Conservation (phyloP, 2,888 invertebrate species). For the Neoitamus cyanurus region DNA sequence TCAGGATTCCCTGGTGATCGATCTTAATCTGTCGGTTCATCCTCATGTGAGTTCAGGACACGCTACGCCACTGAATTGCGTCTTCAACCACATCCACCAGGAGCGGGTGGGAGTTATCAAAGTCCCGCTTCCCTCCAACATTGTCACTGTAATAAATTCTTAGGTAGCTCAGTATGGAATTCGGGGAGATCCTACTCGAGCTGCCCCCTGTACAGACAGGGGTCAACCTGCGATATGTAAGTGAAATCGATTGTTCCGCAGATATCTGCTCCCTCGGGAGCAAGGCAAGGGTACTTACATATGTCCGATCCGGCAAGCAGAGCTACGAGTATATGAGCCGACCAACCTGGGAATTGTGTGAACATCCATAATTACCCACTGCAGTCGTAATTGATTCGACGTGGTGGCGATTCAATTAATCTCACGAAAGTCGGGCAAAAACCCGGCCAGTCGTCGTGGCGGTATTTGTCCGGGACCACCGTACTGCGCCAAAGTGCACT, state of each 20-base stretch:
- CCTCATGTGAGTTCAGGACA: not conserved
- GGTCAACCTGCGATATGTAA: not conserved
- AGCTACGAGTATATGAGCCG: not conserved
- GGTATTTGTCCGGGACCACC: not conserved
- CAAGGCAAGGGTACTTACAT: not conserved
- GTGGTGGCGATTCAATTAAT: not conserved
- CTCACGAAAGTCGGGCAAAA: not conserved
- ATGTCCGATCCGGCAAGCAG: not conserved
- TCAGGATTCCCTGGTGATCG: constrained; percentile 3
- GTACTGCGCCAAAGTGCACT: not conserved
- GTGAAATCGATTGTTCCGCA: constrained; percentile 25
- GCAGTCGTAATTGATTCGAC: constrained; percentile 28
- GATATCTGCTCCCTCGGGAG: not conserved
- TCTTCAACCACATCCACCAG: not conserved
- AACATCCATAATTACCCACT: constrained; percentile 24
- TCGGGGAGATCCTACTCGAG: not conserved
- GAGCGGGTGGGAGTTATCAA: not conserved
- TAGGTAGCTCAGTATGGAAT: not conserved
- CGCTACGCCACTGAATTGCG: not conserved
- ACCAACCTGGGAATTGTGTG: not conserved
- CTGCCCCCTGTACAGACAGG: not conserved
- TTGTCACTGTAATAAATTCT: not conserved
- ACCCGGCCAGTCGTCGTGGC: not conserved
- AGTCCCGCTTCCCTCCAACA: not conserved
- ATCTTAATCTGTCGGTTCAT: constrained; percentile 4